These are phyloP conservation scores for Copidosoma aretas DNA, from an alignment of 2,888 invertebrate genomes.

Conservation along the genomic window DNA sequence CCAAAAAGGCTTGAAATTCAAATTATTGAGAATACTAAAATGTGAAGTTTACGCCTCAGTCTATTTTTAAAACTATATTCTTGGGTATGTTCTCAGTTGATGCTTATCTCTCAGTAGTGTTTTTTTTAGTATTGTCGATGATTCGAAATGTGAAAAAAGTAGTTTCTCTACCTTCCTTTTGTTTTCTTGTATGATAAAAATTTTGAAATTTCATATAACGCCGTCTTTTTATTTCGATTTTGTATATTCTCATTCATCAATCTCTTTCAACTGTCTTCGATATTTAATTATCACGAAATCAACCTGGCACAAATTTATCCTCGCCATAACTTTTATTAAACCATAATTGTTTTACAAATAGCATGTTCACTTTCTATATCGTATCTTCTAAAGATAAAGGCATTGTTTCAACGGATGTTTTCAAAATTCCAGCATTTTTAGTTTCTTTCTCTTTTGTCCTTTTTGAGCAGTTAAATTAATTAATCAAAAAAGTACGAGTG, in stretches of 20 bases:
- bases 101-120: constrained; percentile 1
- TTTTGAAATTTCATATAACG: constrained; percentile 10
- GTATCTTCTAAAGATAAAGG: too few relatives aligned
- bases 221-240: constrained; percentile 3
- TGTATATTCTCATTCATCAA: constrained; percentile 1
- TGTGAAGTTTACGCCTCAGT: neutral
- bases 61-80: neutral
- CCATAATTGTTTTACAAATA: too few relatives aligned
- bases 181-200: constrained; percentile 23
- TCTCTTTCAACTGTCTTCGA: too few relatives aligned
- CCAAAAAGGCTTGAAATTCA: constrained; percentile 4
- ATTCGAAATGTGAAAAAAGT: constrained; percentile 27
- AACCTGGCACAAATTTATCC: too few relatives aligned
- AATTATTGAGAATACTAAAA: constrained; percentile 33
- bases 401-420: too few relatives aligned
- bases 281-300: too few relatives aligned
- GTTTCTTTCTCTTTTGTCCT: too few relatives aligned
- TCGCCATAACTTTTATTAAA: too few relatives aligned
- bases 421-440: too few relatives aligned
- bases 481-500: too few relatives aligned
- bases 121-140: constrained; percentile 32
- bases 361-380: too few relatives aligned
- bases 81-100: neutral
- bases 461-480: too few relatives aligned
- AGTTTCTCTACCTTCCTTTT: constrained; percentile 21